Evolutionary conservation across 2,797 vertebrate genomes (phyloP), one percentile per base, ranked within the genome.

Genomic region (Gadopsis bispinosus): DNA sequence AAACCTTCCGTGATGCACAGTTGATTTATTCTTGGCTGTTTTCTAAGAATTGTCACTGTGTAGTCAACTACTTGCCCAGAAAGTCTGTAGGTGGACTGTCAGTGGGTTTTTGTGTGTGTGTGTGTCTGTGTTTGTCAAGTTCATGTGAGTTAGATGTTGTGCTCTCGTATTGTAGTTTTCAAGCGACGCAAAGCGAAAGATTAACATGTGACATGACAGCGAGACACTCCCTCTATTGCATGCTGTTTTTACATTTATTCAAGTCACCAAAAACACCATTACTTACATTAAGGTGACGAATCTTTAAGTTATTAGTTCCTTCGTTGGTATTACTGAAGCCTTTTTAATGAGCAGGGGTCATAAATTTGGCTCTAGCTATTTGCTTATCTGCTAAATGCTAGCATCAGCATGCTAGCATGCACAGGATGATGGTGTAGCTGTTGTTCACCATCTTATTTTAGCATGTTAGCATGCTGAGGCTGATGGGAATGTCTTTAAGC

Each of bases 211-310:
- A 83, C 64, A 70, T 79, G 81, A 62, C 33, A 19, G 5, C 26
- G 22, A 81, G 45, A 56, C 59, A 0, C 35, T 55, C 9, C 37
- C 22, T 2, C 11, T 13, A 7, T 65, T 50, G 19, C 68, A 0
- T 54, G 80, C 75, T 83, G 83, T 58, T 87, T 86, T 76, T 72
- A 74, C 80, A 80, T 79, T 77, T 74, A 73, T 63, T 76, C 53
- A 14, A 26, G 22, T 75, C 29, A 61, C 53, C 41, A 72, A 41
- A 59, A 9, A 43, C 29, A 67, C n/a, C 41, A 16, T 35, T 20
- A 59, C 33, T 51, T 51, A 55, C 39, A 31, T 79, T 48, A 17
- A 0, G 48, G 1, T 39, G 5, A 54, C 14, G 19, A 33, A 5
- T 35, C 8, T 37, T 62, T 7, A 58, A 6, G 29, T n/a, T 41